Base-by-base conservation (phyloP, 2,113 vertebrate genomes). In the Melanerpes formicivorus region DNA sequence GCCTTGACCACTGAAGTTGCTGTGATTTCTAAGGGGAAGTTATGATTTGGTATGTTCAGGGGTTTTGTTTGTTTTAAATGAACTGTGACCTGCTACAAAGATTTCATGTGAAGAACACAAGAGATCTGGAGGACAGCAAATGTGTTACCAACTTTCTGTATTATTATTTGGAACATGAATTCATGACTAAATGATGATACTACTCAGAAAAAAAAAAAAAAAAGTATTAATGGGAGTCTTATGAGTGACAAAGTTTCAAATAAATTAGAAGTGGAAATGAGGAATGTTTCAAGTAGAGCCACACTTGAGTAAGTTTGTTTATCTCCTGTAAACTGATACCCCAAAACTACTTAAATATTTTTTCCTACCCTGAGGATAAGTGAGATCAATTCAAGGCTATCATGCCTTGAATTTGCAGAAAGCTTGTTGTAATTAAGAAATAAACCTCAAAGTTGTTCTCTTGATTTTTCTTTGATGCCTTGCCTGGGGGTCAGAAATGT, bases 331-430 rank as follows among this genome's bases (percentile, higher is more conserved):
- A 94, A 60, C 44, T 82, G 17, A 84, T 89, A 60, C 3, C 52
- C 30, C 87, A 78, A 74, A 92, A 80, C 34, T 74, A 50, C 40
- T 75, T 93, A 40, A 89, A 18, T 76, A 62, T 40, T 90, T 46
- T 95, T 93, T 89, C 34, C 50, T 80, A 23, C 34, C 15, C 18
- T 65, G 69, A 77, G 46, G 17, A 83, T 90, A 46, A 63, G 62
- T 52, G 50, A 80, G 67, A 80, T 89, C 60, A 82, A 37, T 85
- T 92, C 32, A 77, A 89, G 64, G 72, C 67, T 74, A 5, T 87
- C 75, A 34, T 58, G 79, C 56, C 22, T 74, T 77, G 52, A 77
- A 89, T 96, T 93, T 92, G 64, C 54, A 91, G 91, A 55, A 52
- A 65, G 32, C 65, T 89, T 1, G 0, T 67, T 67, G 60, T 93